These are phyloP conservation scores for Bergia puertoricense DNA, from an alignment of 92 coral and sea anemone genomes.

Conservation along the genomic window DNA sequence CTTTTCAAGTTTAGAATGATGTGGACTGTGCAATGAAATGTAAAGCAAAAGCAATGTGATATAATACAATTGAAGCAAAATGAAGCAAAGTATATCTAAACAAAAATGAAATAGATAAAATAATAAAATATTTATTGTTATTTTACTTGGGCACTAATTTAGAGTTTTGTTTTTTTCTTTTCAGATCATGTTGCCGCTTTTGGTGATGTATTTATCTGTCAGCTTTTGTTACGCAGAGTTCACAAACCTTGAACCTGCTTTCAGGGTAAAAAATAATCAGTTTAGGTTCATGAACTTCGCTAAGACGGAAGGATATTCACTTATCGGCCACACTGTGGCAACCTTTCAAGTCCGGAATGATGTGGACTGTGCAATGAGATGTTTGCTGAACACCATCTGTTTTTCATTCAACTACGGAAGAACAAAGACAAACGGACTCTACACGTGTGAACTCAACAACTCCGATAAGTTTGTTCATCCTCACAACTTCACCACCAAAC, in stretches of 20 bases:
- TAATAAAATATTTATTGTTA: too few relatives aligned
- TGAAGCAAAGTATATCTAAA: too few relatives aligned
- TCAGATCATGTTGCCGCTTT: not conserved
- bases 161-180: too few relatives aligned
- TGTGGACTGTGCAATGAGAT: not conserved
- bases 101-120: too few relatives aligned
- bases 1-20: not conserved
- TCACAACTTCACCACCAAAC: not conserved
- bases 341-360: not conserved
- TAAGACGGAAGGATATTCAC: not conserved
- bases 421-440: not conserved
- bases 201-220: not conserved
- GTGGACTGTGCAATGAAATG: not conserved
- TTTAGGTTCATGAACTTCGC: not conserved
- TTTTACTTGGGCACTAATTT: too few relatives aligned
- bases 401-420: not conserved
- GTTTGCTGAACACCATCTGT: not conserved
- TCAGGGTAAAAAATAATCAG: not conserved
- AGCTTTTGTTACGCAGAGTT: not conserved
- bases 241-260: too few relatives aligned
- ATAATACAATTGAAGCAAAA: too few relatives aligned
- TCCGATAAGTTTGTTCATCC: not conserved
- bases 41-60: not conserved
- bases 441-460: slow-evolving; percentile 2
- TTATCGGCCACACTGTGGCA: not conserved